Base-by-base conservation (phyloP, 2,113 vertebrate genomes). In the Herpailurus yagouaroundi region DNA sequence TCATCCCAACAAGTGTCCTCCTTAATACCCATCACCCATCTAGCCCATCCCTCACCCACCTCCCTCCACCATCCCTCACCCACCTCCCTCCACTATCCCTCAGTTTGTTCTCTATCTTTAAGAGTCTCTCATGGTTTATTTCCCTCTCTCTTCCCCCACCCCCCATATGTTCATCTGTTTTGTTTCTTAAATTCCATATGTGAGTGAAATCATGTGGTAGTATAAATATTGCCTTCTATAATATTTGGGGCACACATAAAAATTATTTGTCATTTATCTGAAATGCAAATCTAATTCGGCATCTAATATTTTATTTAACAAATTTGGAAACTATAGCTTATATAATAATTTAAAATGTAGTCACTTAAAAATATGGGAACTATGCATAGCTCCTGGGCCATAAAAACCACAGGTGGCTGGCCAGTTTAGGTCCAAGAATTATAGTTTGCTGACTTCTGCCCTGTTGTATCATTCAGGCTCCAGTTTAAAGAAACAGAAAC, bases 401-500 rank as follows among this genome's bases (percentile, higher is more conserved):
- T 80, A 55, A 36, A 93, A 91, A 57, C 57, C 57, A 60, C n/a
- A 80, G 31, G 18, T 71, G 60, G 7, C 4, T 93, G 50, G 23
- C 19, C 41, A 57, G 14, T 52, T 71, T 45, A 60, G 73, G n/a
- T 52, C 29, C 8, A 76, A 19, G 4, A 31, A 13, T 12, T 91
- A 1, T 76, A 50, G 2, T 92, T 92, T 94, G 60, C 45, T 73
- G 21, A 33, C 23, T 3, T 64, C 36, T 66, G 60, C 64, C 31
- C 10, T 83, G 25, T 38, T 80, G 29, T 9, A 21, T 64, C 7
- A 31, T 38, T 93, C 55, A 74, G 12, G 29, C 18, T 71, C 55
- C 50, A 57, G 11, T 89, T 97, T 82, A 41, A 96, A 33, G 45
- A 95, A 41, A 29, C 27, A 83, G 85, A 87, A 95, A 90, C 8